Evolutionary conservation across 2,888 invertebrate genomes (phyloP).

Genomic region (Panzeria rudis): DNA sequence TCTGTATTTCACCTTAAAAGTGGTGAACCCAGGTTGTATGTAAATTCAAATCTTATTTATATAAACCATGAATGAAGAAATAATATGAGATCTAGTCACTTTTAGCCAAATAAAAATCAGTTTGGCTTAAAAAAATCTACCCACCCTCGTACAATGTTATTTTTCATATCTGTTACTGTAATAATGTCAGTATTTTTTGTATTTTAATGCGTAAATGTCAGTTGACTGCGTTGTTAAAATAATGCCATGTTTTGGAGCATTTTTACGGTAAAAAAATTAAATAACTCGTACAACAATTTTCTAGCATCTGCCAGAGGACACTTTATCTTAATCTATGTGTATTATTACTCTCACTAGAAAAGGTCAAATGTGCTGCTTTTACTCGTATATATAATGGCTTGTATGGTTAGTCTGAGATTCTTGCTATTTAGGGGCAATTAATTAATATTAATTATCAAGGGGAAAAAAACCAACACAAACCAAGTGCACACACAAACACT

Average conservation of each 20-base stretch:
- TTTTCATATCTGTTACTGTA: constrained; percentile 6
- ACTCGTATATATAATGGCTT: neutral
- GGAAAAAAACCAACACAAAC: neutral
- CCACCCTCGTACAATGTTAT: neutral
- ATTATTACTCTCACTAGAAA: constrained; percentile 16
- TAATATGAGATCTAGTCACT: no score
- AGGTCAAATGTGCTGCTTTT: constrained; percentile 35
- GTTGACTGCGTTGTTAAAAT: constrained; percentile 8
- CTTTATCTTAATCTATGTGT: constrained; percentile 46
- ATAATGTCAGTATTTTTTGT: constrained; percentile 4
- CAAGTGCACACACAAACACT: neutral
- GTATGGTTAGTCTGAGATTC: neutral
- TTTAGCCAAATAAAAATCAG: no score
- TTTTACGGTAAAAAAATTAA: no score
- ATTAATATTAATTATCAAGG: constrained; percentile 62
- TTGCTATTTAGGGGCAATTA: constrained; percentile 59
- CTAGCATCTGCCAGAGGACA: constrained; percentile 31
- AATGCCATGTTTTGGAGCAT: neutral
- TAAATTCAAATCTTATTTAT: no score
- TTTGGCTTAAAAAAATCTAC: neutral
- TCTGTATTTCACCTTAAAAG: no score
- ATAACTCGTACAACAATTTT: constrained; percentile 16
- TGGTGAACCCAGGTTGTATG: no score
- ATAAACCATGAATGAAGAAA: no score
- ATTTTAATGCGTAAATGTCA: constrained; percentile 2